Evolutionary conservation across 2,113 vertebrate species (phyloP), one percentile per base, ranked within the genome.

Genomic region (Larimichthys crocea): DNA sequence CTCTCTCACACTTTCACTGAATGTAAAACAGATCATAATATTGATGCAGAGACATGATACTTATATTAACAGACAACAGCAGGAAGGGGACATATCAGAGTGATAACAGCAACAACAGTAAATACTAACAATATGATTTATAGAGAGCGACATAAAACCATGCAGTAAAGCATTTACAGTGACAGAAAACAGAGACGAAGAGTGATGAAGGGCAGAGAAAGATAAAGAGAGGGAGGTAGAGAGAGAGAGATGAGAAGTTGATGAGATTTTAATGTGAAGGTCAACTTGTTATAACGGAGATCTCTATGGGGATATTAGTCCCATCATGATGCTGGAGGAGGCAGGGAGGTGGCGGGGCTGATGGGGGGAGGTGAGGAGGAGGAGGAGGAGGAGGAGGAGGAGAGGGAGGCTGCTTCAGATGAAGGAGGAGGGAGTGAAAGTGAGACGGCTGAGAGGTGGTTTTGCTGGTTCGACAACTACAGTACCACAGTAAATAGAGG

Each of bases 221-320:
- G 87, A 84, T 50, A 48, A 80, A 79, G 90, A 76, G 86, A 80
- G 62, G 78, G 78, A 90, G 83, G 74, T 20, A 49, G 57, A 74
- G 83, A 76, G 71, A 26, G 26, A 26, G 72, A 85, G 63, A 73
- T 72, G 66, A n/a, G 66, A 88, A 89, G 85, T 83, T 93, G 92
- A 94, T 93, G 91, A 93, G 92, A 92, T 93, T 93, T 93, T 92
- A 93, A 93, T 92, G 89, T 92, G 92, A 93, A 94, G 93, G 93
- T 94, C 93, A 94, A 92, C 89, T 89, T 91, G 92, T 93, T 93
- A 90, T 86, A 90, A 91, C 79, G 89, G 69, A 83, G 82, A 91
- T 90, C 92, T 93, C 93, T 68, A 59, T 56, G 40, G 91, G 91
- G 92, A 90, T 82, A 86, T 87, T 79, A 85, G 84, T 92, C 87